Base-by-base conservation (phyloP, 2,888 invertebrate genomes). In the Torymus aiolomorphi region DNA sequence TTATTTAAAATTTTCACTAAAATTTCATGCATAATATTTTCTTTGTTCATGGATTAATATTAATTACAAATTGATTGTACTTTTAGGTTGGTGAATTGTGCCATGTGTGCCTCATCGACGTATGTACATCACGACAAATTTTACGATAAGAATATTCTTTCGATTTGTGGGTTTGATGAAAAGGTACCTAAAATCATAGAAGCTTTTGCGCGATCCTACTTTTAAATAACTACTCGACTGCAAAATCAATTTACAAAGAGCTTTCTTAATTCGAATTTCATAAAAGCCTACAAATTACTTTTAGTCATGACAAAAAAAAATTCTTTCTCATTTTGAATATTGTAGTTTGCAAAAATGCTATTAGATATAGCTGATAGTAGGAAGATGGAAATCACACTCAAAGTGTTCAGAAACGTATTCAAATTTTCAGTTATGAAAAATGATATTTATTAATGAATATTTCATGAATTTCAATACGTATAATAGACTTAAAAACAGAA, bases 161-260 rank as follows among this genome's bases (percentile, higher is more conserved):
- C 93, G 85, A 91, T 94, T 57, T 91, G 93, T 80, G 94, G 95
- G 72, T 92, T 94, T 83, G 93, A 94, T 87, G 92, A 92, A 62
- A 91, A 93, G 85, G 92, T 94, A 76, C 93, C 94, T 59, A 92
- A 91, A 84, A 85, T 94, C 57, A 91, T 95, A 73, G 93, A 94
- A 88, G 94, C 94, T 2, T 94, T 95, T 87, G 92, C 92, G 31
- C 91, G 92, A 79, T 88, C 87, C 14, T 82, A 86, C 18, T 88
- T 88, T 82, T 88, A 87, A 86, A 20, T 49, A 20, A 61, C 31
- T 52, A 75, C 2, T 42, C n/a, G 56, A 54, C 24, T 49, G 16
- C 11, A 63, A 76, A 81, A 72, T 52, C 51, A 59, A 14, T 51
- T 49, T 18, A 54, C 13, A 63, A 52, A 63, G 18, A 73, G 20